A percentile compares a stretch with the other conserved stretches of the same genome.
phyloP scores from a whole-genome alignment of 2,888 invertebrate genomes.

The Andrena trimmerana region DNA sequence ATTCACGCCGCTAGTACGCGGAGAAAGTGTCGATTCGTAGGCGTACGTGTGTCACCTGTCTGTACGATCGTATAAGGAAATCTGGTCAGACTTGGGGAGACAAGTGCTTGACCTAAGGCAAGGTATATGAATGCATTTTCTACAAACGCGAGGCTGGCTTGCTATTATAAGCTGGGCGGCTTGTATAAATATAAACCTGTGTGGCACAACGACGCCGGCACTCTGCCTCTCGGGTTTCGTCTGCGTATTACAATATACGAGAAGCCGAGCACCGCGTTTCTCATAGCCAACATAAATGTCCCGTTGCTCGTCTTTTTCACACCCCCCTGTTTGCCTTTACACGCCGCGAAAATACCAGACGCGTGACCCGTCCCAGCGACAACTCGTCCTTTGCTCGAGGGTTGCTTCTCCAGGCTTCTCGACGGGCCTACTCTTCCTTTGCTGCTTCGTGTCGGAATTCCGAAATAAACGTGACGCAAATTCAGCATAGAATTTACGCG shows the following conservation, averaged over 20 bases:
- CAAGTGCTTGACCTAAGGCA: constrained; percentile 78
- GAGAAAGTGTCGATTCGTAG: constrained; percentile 50
- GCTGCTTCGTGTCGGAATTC: background rate
- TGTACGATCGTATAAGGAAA: constrained; percentile 59
- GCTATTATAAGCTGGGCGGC: constrained; percentile 81
- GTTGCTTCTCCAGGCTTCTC: too few species aligned
- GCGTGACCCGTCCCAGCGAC: background rate
- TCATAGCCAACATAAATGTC: constrained; percentile 68
- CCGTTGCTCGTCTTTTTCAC: constrained; percentile 44
- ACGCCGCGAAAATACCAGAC: constrained; percentile 32
- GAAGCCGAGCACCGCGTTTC: constrained; percentile 63
- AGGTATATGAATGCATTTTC: constrained; percentile 78
- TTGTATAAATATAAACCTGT: constrained; percentile 83
- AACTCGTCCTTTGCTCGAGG: background rate
- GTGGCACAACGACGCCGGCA: constrained; percentile 75
- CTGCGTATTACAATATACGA: constrained; percentile 79
- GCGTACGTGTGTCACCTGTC: background rate
- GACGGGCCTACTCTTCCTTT: background rate
- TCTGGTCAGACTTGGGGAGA: constrained; percentile 49
- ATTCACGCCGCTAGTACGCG: background rate
- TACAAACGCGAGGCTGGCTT: constrained; percentile 74
- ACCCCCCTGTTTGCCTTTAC: background rate
- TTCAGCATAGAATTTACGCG: too few species aligned
- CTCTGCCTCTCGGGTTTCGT: constrained; percentile 82
- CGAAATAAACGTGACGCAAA: background rate